These are phyloP conservation scores for Acanthurus lineatus DNA, from an alignment of 2,797 vertebrate species.

Conservation along the genomic window DNA sequence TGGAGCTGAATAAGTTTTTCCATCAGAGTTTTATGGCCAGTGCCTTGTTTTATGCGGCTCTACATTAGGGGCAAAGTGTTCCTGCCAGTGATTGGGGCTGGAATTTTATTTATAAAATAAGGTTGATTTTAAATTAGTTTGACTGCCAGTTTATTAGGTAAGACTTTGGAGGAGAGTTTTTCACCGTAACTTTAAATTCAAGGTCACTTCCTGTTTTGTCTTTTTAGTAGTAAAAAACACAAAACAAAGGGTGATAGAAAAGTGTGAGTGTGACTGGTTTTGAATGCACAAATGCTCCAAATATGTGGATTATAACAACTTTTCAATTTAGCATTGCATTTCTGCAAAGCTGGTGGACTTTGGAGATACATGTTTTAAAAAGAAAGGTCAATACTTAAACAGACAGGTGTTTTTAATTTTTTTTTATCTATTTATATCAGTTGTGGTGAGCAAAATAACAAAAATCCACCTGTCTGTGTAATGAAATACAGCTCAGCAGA, in stretches of 20 bases:
- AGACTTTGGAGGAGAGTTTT: neutral
- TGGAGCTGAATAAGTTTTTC: neutral
- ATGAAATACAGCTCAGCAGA: too few relatives aligned
- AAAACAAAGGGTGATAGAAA: neutral
- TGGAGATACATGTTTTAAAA: neutral
- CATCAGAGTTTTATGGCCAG: neutral
- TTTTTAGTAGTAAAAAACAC: neutral
- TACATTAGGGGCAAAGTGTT: neutral
- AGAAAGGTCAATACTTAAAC: too few relatives aligned
- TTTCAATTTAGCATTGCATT: neutral
- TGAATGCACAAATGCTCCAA: neutral
- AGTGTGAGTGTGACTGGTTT: neutral
- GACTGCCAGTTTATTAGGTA: neutral
- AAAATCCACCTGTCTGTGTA: too few relatives aligned
- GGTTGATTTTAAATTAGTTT: neutral
- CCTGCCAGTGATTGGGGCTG: neutral
- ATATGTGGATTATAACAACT: neutral
- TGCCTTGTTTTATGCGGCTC: constrained; percentile 1
- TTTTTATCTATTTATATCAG: too few relatives aligned
- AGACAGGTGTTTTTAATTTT: too few relatives aligned
- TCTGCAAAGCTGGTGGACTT: neutral
- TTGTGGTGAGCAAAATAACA: too few relatives aligned
- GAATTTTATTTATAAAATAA: neutral
- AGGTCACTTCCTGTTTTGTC: neutral
- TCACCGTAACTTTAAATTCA: neutral